Evolutionary conservation across 2,888 invertebrate genomes (phyloP), one percentile per base, ranked within the genome.

Genomic region (Tuberolachnus salignus): DNA sequence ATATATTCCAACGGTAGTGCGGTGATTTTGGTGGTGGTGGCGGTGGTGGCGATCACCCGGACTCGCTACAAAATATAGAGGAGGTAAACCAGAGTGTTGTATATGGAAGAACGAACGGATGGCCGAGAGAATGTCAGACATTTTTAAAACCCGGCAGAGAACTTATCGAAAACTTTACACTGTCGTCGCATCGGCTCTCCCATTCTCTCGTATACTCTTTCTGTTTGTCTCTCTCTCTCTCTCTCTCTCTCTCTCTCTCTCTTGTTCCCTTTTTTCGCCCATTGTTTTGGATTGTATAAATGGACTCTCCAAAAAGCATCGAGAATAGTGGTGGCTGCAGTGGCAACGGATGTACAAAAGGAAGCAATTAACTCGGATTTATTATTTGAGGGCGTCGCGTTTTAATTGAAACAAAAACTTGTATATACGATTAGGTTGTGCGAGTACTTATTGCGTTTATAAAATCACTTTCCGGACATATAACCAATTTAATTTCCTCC

Each of bases 311-410:
- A 13, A 1, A 13, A 42, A 55, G 19, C 34, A 53, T 10, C 23
- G 44, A 10, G 9, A 23, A 23, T 16, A 66, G 46, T 23, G 8
- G 26, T 1, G 53, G 46, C 23, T n/a, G 26, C 26, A 74, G 42
- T 19, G 19, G 66, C 46, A 6, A 34, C 6, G 14, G 44, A 23
- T 6, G 1, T 16, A 44, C 64, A 51, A 51, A 51, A 42, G 51
- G 42, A 51, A 74, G n/a, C 73, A 75, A 75, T 75, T 75, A 66
- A 66, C 75, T 66, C 53, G 57, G 55, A 75, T 66, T 75, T 75
- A 55, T 64, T 19, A 44, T 64, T 42, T 1, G 53, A 14, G 66
- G 42, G 44, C 51, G 64, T 74, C 21, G 55, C 21, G 46, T 74
- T 74, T 66, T 55, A 74, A 74, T 74, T 66, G 75, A 75, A 75